Conservation (phyloP, 2,797 vertebrate genomes). For the Craterocephalus amniculus region DNA sequence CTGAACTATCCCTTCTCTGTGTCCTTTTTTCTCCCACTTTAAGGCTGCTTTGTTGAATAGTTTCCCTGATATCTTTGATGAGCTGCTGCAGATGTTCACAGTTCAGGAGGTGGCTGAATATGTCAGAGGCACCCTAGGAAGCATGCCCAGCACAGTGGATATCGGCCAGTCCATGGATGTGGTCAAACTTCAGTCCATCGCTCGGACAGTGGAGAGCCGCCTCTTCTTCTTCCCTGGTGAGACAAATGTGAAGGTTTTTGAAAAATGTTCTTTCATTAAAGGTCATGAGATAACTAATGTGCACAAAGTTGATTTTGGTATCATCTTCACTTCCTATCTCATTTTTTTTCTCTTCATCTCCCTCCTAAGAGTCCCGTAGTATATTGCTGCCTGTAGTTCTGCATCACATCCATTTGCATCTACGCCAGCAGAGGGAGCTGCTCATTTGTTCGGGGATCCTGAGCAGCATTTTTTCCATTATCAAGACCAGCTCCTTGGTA, state of each 20-base stretch:
- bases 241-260: slow-evolving; percentile 21
- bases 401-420: slow-evolving; percentile 98
- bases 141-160: slow-evolving; percentile 98
- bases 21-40: slow-evolving; percentile 11
- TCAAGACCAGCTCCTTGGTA: slow-evolving; percentile 96
- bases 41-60: slow-evolving; percentile 97
- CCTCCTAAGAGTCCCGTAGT: slow-evolving; percentile 91
- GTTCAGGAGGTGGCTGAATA: slow-evolving; percentile 98
- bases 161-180: slow-evolving; percentile 99
- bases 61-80: slow-evolving; percentile 97
- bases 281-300: not conserved
- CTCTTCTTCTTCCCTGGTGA: slow-evolving; percentile 97
- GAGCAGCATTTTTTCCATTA: slow-evolving; percentile 97
- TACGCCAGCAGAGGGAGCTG: slow-evolving; percentile 98
- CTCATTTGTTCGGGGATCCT: slow-evolving; percentile 99
- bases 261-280: slow-evolving; percentile 12
- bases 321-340: not conserved
- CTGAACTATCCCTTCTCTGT: slow-evolving; percentile 12
- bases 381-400: slow-evolving; percentile 97
- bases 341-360: not conserved
- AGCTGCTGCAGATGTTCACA: slow-evolving; percentile 98
- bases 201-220: slow-evolving; percentile 95
- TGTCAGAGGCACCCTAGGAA: slow-evolving; percentile 94
- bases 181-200: slow-evolving; percentile 98
- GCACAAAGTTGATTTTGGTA: not conserved